phyloP scores from a whole-genome alignment of 2,888 invertebrate genomes.

The Pandemis cinnamomeana region DNA sequence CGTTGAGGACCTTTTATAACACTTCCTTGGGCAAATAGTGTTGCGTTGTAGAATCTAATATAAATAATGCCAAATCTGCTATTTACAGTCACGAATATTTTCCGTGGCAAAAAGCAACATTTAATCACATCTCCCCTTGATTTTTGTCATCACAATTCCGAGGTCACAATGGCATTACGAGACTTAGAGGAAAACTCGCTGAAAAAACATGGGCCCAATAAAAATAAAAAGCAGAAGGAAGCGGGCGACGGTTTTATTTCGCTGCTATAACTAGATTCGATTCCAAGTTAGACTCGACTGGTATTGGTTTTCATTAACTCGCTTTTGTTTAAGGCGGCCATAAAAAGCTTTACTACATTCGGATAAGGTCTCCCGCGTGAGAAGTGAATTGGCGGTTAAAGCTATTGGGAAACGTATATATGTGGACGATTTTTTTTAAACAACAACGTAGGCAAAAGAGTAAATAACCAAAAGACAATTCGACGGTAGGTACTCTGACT shows the following conservation, averaged over 20 bases:
- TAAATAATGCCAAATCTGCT: neutral
- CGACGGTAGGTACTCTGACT: too few species aligned
- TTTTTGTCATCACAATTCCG: slow-evolving; percentile 40
- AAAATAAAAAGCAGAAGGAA: slow-evolving; percentile 31
- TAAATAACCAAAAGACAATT: too few species aligned
- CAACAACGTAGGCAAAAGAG: too few species aligned
- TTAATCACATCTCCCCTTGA: slow-evolving; percentile 30
- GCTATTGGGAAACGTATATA: neutral
- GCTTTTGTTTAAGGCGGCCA: slow-evolving; percentile 22
- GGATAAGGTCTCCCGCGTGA: neutral
- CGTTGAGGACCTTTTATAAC: too few species aligned
- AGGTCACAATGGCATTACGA: slow-evolving; percentile 35
- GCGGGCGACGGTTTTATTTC: slow-evolving; percentile 21
- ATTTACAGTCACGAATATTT: neutral
- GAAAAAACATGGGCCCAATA: slow-evolving; percentile 38
- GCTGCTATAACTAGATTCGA: slow-evolving; percentile 36
- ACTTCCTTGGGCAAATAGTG: too few species aligned
- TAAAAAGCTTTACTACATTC: slow-evolving; percentile 7
- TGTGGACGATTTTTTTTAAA: too few species aligned
- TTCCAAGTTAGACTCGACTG: slow-evolving; percentile 25
- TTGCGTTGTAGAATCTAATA: neutral
- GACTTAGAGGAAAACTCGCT: slow-evolving; percentile 26
- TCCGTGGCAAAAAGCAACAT: neutral
- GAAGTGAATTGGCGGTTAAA: neutral
- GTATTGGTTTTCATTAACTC: slow-evolving; percentile 33